phyloP scores from a whole-genome alignment of 2,797 vertebrate genomes.

The Amblyraja radiata region DNA sequence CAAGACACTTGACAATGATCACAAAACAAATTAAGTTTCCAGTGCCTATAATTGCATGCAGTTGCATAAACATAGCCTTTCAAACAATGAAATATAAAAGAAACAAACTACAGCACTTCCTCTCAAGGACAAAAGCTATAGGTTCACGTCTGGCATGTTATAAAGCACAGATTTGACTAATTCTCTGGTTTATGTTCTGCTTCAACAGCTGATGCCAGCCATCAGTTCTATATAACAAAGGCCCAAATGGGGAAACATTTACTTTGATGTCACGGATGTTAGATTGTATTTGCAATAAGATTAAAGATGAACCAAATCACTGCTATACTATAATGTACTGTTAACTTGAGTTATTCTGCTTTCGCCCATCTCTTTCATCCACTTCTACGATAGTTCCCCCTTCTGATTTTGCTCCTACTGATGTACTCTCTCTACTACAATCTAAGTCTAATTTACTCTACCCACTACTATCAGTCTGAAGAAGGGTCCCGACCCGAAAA shows the following conservation, averaged over 20 bases:
- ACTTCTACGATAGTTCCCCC: background rate
- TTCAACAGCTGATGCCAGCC: slow-evolving; percentile 1
- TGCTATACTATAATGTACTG: background rate
- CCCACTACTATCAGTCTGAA: too few species aligned
- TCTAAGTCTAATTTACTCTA: too few species aligned
- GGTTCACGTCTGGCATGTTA: background rate
- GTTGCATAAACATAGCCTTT: slow-evolving; percentile 9
- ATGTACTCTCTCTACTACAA: background rate
- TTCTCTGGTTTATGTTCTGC: slow-evolving; percentile 22
- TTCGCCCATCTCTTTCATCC: background rate
- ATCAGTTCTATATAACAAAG: background rate
- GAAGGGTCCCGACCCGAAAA: too few species aligned
- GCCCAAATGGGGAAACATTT: background rate
- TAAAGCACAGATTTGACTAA: slow-evolving; percentile 1
- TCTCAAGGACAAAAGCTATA: background rate
- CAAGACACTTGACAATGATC: background rate
- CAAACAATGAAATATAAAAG: background rate
- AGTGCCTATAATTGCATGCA: slow-evolving; percentile 24
- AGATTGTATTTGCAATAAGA: background rate
- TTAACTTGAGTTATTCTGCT: background rate
- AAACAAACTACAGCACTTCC: slow-evolving; percentile 5
- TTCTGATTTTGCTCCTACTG: background rate
- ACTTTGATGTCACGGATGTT: background rate
- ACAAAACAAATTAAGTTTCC: background rate
- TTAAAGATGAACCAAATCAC: background rate